A percentile compares a stretch with the other conserved stretches of the same genome.
phyloP scores from a whole-genome alignment of 1,140 invertebrate genomes.

The Wiebesia pumilae region DNA sequence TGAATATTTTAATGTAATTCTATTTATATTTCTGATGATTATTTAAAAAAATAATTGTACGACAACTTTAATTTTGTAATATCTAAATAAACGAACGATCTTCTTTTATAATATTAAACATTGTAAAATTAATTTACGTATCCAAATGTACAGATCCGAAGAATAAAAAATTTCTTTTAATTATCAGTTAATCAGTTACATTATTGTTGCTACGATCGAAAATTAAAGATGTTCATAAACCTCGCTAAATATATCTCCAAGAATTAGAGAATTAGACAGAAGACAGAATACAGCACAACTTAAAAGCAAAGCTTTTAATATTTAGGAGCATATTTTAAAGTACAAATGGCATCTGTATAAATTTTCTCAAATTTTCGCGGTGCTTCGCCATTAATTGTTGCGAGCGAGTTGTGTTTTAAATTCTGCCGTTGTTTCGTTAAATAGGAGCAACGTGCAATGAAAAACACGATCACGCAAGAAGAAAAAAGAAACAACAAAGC shows the following conservation, averaged over 20 bases:
- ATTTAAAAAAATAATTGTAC: background rate
- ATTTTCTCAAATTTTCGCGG: background rate
- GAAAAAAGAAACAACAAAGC: background rate
- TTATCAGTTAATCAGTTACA: background rate
- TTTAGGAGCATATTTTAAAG: background rate
- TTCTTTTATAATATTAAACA: background rate
- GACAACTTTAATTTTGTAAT: background rate
- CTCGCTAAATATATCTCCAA: background rate
- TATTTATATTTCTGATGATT: background rate
- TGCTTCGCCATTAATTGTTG: background rate
- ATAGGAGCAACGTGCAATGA: background rate
- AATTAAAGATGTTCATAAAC: background rate
- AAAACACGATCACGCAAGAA: background rate
- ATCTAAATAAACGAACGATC: too few relatives aligned
- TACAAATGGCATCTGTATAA: background rate
- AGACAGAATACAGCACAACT: background rate
- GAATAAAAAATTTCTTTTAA: background rate
- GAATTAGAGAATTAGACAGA: background rate
- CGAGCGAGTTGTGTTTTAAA: background rate
- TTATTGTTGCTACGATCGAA: background rate
- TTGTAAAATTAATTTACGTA: too few relatives aligned
- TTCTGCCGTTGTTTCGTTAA: background rate
- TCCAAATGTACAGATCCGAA: background rate
- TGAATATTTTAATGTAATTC: background rate
- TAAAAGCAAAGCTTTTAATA: background rate